These are phyloP conservation scores for Pogonocherus hispidulus DNA, from an alignment of 2,888 invertebrate genomes.

Conservation along the genomic window DNA sequence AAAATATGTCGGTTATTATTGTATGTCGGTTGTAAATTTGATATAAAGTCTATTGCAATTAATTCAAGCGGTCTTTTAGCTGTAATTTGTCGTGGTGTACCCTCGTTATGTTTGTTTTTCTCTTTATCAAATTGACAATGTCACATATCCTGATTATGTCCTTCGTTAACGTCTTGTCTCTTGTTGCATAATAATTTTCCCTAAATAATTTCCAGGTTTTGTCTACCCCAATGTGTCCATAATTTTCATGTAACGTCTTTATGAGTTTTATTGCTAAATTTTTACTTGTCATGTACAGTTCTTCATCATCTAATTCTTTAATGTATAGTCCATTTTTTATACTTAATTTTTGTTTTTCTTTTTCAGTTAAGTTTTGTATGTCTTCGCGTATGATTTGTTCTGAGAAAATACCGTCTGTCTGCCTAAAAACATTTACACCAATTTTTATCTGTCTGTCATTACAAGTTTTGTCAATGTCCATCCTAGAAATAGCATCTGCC, in stretches of 20 bases:
- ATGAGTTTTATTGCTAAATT: not conserved
- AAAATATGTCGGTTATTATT: no score
- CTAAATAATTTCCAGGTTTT: slow-evolving; percentile 2
- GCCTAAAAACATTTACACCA: not conserved
- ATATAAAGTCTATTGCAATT: slow-evolving; percentile 11
- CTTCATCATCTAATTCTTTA: not conserved
- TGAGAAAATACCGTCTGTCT: not conserved
- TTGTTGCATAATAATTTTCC: slow-evolving; percentile 1
- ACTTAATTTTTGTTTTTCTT: slow-evolving; percentile 2
- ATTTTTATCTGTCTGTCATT: not conserved
- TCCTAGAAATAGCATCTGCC: slow-evolving; percentile 22
- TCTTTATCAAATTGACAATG: not conserved
- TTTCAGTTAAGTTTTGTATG: not conserved
- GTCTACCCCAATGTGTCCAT: not conserved
- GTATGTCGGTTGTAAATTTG: no score
- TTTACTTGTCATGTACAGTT: not conserved
- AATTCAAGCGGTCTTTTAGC: not conserved
- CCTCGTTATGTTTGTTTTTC: slow-evolving; percentile 4
- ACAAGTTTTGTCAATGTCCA: not conserved
- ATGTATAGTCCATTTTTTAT: not conserved
- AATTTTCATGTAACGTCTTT: not conserved
- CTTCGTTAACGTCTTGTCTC: not conserved
- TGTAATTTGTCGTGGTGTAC: not conserved
- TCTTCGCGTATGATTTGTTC: no score
- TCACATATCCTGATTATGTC: not conserved